A percentile compares a stretch with the other conserved stretches of the same genome.
Conservation (phyloP, 2,797 vertebrate genomes). For the Micromesistius poutassou region DNA sequence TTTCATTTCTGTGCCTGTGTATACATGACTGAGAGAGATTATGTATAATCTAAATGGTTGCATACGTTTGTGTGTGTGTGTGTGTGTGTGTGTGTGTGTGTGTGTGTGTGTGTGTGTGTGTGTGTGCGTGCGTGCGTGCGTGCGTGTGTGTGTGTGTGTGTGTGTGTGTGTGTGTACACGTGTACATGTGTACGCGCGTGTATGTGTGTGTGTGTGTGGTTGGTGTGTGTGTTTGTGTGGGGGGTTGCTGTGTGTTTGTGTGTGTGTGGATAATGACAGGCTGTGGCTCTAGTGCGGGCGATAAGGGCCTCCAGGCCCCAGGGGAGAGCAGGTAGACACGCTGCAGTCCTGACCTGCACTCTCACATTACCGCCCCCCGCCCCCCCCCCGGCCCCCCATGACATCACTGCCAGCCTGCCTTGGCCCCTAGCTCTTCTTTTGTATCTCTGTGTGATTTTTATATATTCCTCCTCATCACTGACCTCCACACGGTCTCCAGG, state of each 20-base stretch:
- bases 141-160: not conserved
- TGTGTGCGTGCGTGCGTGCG: not conserved
- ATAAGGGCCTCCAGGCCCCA: conserved; percentile 88
- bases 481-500: conserved; percentile 14
- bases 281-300: conserved; percentile 85
- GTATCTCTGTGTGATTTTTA: conserved; percentile 15
- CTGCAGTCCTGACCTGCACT: conserved; percentile 88
- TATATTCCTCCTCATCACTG: conserved; percentile 29
- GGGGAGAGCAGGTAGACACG: conserved; percentile 92
- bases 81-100: not conserved
- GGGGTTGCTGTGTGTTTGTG: conserved; percentile 21
- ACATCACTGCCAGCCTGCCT: conserved; percentile 77
- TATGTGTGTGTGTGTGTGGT: not conserved
- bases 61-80: not conserved
- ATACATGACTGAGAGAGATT: not conserved
- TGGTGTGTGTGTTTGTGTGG: conserved; percentile 4
- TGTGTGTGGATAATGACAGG: conserved; percentile 76
- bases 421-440: conserved; percentile 33
- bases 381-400: conserved; percentile 77
- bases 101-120: not conserved
- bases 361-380: conserved; percentile 89
- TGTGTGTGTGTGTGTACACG: not conserved
- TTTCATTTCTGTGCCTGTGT: not conserved
- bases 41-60: conserved; percentile 3
- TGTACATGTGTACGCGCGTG: not conserved